Evolutionary conservation across 2,797 vertebrate species (phyloP), one percentile per base, ranked within the genome.

Genomic region (Balearica regulorum): DNA sequence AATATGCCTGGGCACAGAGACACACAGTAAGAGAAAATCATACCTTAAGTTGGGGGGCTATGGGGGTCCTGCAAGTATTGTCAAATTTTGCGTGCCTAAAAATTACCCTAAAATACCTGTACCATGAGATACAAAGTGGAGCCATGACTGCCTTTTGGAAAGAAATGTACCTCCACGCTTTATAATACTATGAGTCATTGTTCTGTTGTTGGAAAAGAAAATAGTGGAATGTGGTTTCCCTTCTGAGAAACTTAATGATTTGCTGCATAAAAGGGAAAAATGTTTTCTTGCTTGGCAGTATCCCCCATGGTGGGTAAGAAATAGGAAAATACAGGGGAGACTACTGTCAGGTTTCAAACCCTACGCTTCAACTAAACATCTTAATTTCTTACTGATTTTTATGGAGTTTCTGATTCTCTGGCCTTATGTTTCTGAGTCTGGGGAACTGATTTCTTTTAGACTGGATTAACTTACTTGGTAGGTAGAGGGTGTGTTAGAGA

Each of bases 101-200:
- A 79, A 22, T 55, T 62, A 39, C 15, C 35, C 35, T 82, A 21
- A 77, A 89, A 58, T 76, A 84, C 41, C 43, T 73, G 44, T 76
- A 73, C 68, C 26, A 0, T 25, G 29, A 87, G 44, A 58, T 60
- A 68, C 35, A 41, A 76, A 77, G 54, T 62, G 58, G 94, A 92
- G 87, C 70, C 51, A 11, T 70, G 70, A 61, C 81, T 85, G 51
- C 84, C 89, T 95, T 95, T 79, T 91, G 82, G 68, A 89, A 90
- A 69, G 62, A 82, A 68, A 33, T 31, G 33, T 57, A n/a, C 41
- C 49, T 87, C 35, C 29, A 17, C 10, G 7, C 31, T 76, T 62
- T 58, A 6, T 48, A 53, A 24, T 46, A 35, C 11, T 55, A 31
- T 6, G 6, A 61, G 28, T 75, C 60, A 33, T 22, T 64, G 37